Conservation (phyloP, 2,113 vertebrate genomes). For the Sturnira hondurensis region DNA sequence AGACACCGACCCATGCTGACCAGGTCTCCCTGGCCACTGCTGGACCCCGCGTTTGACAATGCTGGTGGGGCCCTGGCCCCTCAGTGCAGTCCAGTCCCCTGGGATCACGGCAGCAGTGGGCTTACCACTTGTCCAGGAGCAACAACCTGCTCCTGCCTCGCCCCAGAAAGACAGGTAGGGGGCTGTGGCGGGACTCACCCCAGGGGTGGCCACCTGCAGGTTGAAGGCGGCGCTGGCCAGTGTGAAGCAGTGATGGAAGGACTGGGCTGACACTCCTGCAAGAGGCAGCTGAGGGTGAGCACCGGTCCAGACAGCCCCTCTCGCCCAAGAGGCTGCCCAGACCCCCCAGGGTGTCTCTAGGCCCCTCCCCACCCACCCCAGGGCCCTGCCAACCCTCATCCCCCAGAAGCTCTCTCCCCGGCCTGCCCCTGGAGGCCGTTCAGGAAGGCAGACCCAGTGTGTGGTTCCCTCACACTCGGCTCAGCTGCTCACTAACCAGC, state of each 20-base stretch:
- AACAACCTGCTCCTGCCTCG: neutral
- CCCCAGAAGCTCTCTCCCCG: too few species aligned
- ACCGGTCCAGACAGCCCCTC: neutral
- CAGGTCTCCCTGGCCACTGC: neutral
- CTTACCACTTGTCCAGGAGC: too few species aligned
- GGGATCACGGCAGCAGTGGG: neutral
- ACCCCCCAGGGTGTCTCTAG: neutral
- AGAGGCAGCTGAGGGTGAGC: neutral
- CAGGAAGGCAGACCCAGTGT: neutral
- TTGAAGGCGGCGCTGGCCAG: constrained; percentile 90
- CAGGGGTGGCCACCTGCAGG: constrained; percentile 95
- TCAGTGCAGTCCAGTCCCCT: neutral
- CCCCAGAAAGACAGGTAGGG: neutral
- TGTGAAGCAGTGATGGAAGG: constrained; percentile 92
- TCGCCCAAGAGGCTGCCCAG: neutral
- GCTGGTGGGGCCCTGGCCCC: neutral
- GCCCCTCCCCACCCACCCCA: neutral
- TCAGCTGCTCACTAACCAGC: neutral
- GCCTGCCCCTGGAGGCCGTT: neutral
- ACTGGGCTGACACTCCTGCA: constrained; percentile 92
- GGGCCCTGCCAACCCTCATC: too few species aligned
- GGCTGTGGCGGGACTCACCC: constrained; percentile 82
- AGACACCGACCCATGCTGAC: rapidly evolving
- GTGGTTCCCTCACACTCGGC: too few species aligned
- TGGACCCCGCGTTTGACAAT: neutral